Base-by-base conservation (phyloP, 2,797 vertebrate species). In the Danio aesculapii region DNA sequence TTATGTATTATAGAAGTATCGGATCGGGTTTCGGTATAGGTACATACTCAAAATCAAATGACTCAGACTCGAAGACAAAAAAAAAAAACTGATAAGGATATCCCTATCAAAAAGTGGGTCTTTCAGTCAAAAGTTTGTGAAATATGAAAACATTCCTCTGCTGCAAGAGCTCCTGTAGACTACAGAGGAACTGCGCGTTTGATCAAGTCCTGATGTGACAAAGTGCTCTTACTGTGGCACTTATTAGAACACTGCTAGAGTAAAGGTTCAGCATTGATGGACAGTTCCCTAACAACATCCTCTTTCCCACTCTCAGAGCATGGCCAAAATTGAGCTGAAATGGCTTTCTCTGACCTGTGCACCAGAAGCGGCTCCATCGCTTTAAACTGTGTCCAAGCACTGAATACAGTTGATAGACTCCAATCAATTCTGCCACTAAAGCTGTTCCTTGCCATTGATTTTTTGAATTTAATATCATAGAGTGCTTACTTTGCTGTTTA, bases 391-490 rank as follows among this genome's bases (percentile, higher is more conserved):
- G 39, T 57, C 19, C 74, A 78, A 68, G 69, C 77, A 74, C 80
- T 84, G 85, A 81, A 83, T 75, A 64, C 62, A 77, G 83, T 84
- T 84, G 86, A 84, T 81, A 79, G 70, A 86, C 82, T 84, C 81
- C 75, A 87, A 84, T 87, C 85, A 84, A 83, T 83, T 75, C 75
- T 83, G 47, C 79, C 69, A 61, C 69, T 76, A 77, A 64, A 78
- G 78, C 72, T 72, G 73, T 80, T 84, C 77, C 81, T 71, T 59
- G 0, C 59, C 76, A 84, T 80, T 66, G 72, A 83, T 69, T 61
- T 84, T 30, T 70, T 62, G 58, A 79, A 87, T 81, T 77, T 82
- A 30, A 67, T 76, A 77, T 85, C 73, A 84, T 74, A 44, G 46
- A 21, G 71, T 47, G 67, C 72, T n/a, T 75, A 83, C 58, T 58